Evolutionary conservation across 64 coral and sea anemone species (phyloP), one percentile per base, ranked within the genome.

Genomic region (Stylophora pistillata): DNA sequence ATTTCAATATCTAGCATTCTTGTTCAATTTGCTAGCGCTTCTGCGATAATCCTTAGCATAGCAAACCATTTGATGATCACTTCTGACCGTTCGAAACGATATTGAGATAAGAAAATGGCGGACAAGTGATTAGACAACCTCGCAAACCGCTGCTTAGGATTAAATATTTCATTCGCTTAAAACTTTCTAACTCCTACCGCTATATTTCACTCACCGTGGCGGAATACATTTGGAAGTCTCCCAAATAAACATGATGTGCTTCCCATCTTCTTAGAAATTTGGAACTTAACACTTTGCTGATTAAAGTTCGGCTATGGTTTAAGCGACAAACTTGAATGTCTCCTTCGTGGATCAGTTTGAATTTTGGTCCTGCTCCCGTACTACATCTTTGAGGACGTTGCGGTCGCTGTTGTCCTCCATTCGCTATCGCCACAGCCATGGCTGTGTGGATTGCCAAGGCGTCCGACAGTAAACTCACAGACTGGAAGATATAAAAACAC

Each of bases 301-400:
- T 89, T 88, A 99, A 93, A 74, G 97, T 99, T 30, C 93, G 76
- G 76, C 93, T 99, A 73, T 99, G 97, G 88, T 99, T 99, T 56
- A 99, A 87, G 74, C 97, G 97, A 85, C 97, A 99, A 78, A 99
- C 93, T 93, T 99, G 97, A 56, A 99, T 93, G 32, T 99, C 97
- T 58, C 97, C 97, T 93, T 99, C 97, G 83, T 99, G 93, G 16
- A 99, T 81, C 4, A 99, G 93, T 91, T 99, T 99, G 73, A 99
- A 99, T 80, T 99, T 99, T 5, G 97, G 93, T 74, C 97, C 97
- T 12, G 87, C 91, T 10, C 91, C 91, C 74, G 90, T 93, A 78
- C 93, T 95, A 30, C 91, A 93, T 17, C 97, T 90, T 17, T 92
- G 87, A 5, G 92, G 92, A 55, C 95, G 73, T 30, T 58, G 92